phyloP scores from a whole-genome alignment of 2,113 vertebrate genomes.

The Phalacrocorax pelagicus region DNA sequence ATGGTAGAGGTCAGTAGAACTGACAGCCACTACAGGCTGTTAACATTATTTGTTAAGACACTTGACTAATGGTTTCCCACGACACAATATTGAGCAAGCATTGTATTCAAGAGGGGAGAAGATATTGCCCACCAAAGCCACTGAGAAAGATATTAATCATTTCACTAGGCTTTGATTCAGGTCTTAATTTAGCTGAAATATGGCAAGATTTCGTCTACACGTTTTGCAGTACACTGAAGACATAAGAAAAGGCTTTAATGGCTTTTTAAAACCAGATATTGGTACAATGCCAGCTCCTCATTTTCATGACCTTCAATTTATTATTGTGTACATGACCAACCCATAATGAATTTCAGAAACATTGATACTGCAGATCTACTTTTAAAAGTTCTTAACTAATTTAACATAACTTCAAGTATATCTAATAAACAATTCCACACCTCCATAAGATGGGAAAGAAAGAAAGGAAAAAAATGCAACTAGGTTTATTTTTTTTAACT shows the following conservation, averaged over 20 bases:
- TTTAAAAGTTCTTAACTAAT: not conserved
- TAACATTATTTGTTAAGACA: not conserved
- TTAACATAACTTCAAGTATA: not conserved
- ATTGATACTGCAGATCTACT: not conserved
- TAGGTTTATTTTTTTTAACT: not conserved
- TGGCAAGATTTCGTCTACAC: not conserved
- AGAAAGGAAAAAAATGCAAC: not conserved
- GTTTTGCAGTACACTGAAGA: not conserved
- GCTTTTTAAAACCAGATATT: not conserved
- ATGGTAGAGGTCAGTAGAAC: not conserved
- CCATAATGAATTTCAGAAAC: not conserved
- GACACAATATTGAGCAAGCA: not conserved
- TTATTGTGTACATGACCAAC: not conserved
- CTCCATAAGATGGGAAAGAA: not conserved
- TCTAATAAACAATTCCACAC: not conserved
- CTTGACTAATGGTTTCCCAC: not conserved
- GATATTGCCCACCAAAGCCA: not conserved
- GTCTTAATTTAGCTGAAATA: not conserved
- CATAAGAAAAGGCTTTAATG: not conserved
- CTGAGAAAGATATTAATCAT: not conserved
- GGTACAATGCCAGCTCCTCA: not conserved
- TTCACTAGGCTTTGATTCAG: not conserved
- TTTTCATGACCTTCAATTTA: not conserved
- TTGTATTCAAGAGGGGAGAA: not conserved
- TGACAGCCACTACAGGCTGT: not conserved